Conservation (phyloP, 2,797 vertebrate genomes). For the Dromococcyx pavoninus region DNA sequence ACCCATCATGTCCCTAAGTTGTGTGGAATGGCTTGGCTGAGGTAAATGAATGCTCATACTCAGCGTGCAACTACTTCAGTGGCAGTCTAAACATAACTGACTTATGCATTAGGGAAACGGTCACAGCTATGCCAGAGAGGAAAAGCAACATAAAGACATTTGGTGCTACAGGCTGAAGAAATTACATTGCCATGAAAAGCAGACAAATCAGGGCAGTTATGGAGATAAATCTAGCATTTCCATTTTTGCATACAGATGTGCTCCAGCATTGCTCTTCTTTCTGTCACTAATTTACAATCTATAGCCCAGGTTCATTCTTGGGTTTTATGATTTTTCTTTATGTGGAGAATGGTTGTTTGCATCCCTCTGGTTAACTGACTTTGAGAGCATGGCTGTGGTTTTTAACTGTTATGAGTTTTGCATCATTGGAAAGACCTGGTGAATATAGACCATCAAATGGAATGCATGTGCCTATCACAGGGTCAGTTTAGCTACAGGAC, state of each 20-base stretch:
- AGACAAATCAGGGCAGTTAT: background rate
- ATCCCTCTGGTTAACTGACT: background rate
- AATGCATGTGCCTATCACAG: background rate
- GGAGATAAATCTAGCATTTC: background rate
- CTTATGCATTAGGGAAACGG: background rate
- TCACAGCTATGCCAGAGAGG: background rate
- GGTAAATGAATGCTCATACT: background rate
- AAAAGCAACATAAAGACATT: background rate
- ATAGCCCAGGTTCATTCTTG: background rate
- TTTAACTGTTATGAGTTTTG: background rate
- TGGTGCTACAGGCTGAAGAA: background rate
- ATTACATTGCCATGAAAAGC: background rate
- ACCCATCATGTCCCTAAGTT: rapidly evolving
- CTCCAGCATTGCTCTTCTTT: background rate
- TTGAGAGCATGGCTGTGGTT: background rate
- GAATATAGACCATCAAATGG: background rate
- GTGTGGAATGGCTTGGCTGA: background rate
- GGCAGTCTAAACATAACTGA: background rate
- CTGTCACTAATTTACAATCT: background rate
- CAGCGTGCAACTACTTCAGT: background rate
- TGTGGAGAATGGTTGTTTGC: background rate
- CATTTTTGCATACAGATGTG: background rate
- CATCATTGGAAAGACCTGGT: background rate
- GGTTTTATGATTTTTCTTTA: background rate
- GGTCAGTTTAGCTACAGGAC: background rate